phyloP scores from a whole-genome alignment of 1,140 invertebrate genomes.

The Teleopsis dalmanni region DNA sequence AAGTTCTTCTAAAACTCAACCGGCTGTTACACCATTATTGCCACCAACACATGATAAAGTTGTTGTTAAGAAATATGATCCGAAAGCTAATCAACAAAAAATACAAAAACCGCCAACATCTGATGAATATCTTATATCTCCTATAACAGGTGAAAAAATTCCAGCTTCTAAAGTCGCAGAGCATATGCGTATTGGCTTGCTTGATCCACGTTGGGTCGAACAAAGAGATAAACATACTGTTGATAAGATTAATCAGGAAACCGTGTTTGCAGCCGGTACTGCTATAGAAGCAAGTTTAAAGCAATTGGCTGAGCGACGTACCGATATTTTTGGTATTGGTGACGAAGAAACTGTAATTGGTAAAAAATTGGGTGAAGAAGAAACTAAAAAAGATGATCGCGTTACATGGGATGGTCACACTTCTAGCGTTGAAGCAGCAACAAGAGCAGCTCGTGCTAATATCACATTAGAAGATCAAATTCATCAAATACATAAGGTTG shows the following conservation, averaged over 20 bases:
- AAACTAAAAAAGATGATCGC: constrained; percentile 77
- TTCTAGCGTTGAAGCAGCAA: constrained; percentile 85
- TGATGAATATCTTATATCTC: constrained; percentile 94
- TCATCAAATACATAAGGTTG: constrained; percentile 86
- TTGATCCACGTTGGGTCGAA: constrained; percentile 98
- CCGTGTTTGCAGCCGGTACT: constrained; percentile 69
- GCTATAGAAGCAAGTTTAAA: constrained; percentile 94
- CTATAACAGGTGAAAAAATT: constrained; percentile 95
- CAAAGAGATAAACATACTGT: constrained; percentile 81
- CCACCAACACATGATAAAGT: constrained; percentile 90
- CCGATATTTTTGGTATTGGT: constrained; percentile 98
- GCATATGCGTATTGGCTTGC: constrained; percentile 92
- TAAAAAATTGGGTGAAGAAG: constrained; percentile 98
- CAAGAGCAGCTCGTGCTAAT: constrained; percentile 84
- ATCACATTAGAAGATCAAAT: constrained; percentile 96
- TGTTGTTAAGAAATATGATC: constrained; percentile 96
- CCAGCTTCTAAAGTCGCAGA: constrained; percentile 94
- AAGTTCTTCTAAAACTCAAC: constrained; percentile 44
- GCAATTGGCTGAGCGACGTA: constrained; percentile 93
- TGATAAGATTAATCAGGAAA: constrained; percentile 51
- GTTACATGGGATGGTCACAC: constrained; percentile 99
- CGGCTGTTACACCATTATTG: constrained; percentile 55
- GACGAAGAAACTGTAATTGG: constrained; percentile 98
- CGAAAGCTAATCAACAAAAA: constrained; percentile 62
- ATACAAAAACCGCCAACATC: constrained; percentile 53